Evolutionary conservation across 2,113 vertebrate species (phyloP).

Genomic region (Dasyurus viverrinus): DNA sequence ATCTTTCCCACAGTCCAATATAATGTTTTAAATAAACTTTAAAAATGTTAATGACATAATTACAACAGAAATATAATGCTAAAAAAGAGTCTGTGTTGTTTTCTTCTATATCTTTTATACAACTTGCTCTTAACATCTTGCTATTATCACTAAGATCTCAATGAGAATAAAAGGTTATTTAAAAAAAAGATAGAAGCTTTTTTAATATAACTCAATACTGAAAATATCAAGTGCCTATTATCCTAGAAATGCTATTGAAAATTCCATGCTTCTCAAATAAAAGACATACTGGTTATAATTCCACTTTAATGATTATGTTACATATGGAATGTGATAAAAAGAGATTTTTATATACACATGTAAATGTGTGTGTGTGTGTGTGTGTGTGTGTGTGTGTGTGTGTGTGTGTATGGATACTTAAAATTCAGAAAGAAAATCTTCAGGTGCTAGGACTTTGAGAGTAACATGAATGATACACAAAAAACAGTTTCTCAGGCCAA

Average conservation of each 20-base stretch:
- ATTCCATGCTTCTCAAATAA: not conserved
- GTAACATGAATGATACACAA: not conserved
- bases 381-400: rapidly evolving
- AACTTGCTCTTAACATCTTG: not conserved
- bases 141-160: not conserved
- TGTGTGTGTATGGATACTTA: not conserved
- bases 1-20: not conserved
- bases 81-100: not conserved
- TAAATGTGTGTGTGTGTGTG: rapidly evolving
- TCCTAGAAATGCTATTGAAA: rapidly evolving
- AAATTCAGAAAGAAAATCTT: not conserved
- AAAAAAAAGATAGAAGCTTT: not conserved
- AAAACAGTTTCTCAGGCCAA: not conserved
- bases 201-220: not conserved
- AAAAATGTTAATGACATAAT: not conserved
- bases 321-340: rapidly evolving
- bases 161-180: rapidly evolving
- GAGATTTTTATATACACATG: rapidly evolving
- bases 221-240: not conserved
- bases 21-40: not conserved
- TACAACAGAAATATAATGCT: not conserved
- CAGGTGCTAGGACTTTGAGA: not conserved
- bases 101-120: not conserved
- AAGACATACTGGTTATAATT: not conserved
- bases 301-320: not conserved